phyloP scores from a whole-genome alignment of 2,113 vertebrate species.

The Lates calcarifer region DNA sequence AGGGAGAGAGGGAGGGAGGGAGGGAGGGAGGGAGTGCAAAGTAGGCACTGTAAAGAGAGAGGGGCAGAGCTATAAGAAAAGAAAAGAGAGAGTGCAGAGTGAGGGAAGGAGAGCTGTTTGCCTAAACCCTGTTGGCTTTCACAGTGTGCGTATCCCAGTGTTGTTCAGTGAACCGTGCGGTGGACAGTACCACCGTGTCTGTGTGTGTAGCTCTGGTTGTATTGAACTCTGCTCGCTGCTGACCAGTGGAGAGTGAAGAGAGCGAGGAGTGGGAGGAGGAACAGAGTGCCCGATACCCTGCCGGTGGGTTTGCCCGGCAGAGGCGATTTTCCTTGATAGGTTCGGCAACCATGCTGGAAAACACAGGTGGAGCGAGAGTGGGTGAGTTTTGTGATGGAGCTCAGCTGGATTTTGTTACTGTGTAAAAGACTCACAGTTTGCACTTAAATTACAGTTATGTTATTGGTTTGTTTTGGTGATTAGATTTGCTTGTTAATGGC shows the following conservation, averaged over 20 bases:
- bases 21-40: conserved; percentile 54
- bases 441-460: not conserved
- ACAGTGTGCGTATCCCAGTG: conserved; percentile 73
- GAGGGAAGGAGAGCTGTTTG: conserved; percentile 72
- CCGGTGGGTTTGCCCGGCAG: conserved; percentile 62
- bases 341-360: conserved; percentile 81
- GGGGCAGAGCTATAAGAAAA: conserved; percentile 73
- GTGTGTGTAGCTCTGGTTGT: conserved; percentile 58
- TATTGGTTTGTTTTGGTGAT: not conserved
- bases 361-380: conserved; percentile 69
- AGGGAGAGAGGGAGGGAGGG: conserved; percentile 80
- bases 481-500: not conserved
- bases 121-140: conserved; percentile 72
- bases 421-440: not conserved
- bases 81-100: conserved; percentile 53
- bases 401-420: conserved; percentile 18
- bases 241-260: conserved; percentile 74
- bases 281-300: conserved; percentile 54
- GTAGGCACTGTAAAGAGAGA: conserved; percentile 59
- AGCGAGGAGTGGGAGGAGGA: conserved; percentile 61
- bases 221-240: conserved; percentile 71
- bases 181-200: conserved; percentile 75
- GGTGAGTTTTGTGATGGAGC: conserved; percentile 78
- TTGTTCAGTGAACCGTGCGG: conserved; percentile 76
- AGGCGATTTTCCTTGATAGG: conserved; percentile 59